Base-by-base conservation (phyloP, 2,797 vertebrate genomes). In the Acomys russatus region DNA sequence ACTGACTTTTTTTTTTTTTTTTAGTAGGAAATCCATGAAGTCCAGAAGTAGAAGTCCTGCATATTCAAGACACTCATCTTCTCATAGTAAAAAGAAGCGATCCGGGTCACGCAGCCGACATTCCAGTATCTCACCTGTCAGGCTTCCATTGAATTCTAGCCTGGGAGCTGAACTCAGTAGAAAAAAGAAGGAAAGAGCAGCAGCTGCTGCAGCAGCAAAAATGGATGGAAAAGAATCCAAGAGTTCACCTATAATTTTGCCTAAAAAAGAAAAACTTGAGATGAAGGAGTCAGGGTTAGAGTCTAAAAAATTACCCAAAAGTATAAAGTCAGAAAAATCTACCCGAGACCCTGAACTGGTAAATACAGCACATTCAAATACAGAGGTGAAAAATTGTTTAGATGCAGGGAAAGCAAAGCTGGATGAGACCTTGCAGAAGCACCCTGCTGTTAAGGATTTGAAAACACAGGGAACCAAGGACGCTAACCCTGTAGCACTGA, bases 161-260 rank as follows among this genome's bases (percentile, higher is more conserved):
- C 98, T 99, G 25, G 99, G 99, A 35, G 99, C 99, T 9, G 99
- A 99, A 98, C 99, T 99, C 87, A 99, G 98, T 96, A 99, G 99
- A 68, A 99, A 99, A 97, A 99, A 99, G 97, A 99, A 99, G 98
- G 99, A 99, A 95, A 99, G 99, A 4, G 99, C 99, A 59, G 99
- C 99, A 0, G 99, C 99, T 0, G 99, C 99, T 0, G 99, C 99
- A 0, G 99, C 99, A 0, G 99, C 99, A 0, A 99, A 98, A 96
- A 98, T 98, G 96, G 98, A 99, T 15, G 98, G 98, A 8, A 99
- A 98, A 82, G 99, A 99, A 95, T 98, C 97, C 0, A 99, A 99
- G 91, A 98, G 98, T 94, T 99, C 98, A 1, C 98, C 98, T 8
- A 90, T 98, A 90, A 92, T 98, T 98, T 97, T 98, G 38, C 89